A percentile compares a stretch with the other conserved stretches of the same genome.
phyloP scores from a whole-genome alignment of 2,888 invertebrate species.

The Drepana falcataria region DNA sequence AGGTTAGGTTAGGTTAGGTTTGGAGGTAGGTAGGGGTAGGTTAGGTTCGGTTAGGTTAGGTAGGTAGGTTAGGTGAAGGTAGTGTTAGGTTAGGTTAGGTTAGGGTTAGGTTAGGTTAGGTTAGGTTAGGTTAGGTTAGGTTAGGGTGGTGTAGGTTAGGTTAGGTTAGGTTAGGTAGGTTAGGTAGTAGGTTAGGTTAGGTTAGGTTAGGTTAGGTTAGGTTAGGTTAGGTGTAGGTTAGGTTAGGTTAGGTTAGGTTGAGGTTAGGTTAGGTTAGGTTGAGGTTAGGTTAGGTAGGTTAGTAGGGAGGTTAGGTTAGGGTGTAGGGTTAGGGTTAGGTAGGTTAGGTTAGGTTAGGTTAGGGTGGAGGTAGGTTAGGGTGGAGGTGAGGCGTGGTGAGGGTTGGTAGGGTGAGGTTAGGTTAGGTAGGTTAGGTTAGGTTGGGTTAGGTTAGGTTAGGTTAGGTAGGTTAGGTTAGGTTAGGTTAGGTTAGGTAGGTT shows the following conservation, averaged over 20 bases:
- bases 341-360: constrained; percentile 12
- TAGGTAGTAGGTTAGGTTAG: constrained; percentile 9
- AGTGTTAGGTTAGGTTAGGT: constrained; percentile 10
- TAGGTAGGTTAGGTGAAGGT: no score
- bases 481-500: constrained; percentile 14
- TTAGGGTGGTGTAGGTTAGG: constrained; percentile 8
- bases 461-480: constrained; percentile 14
- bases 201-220: constrained; percentile 4
- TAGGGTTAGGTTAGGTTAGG: constrained; percentile 8
- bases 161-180: constrained; percentile 9
- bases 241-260: constrained; percentile 8
- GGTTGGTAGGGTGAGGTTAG: not conserved
- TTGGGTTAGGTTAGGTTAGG: constrained; percentile 3
- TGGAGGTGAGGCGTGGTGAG: constrained; percentile 5
- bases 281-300: constrained; percentile 14
- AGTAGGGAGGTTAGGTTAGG: constrained; percentile 14
- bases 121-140: constrained; percentile 9
- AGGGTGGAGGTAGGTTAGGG: constrained; percentile 7
- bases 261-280: constrained; percentile 12
- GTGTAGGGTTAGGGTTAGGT: constrained; percentile 16
- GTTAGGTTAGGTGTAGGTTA: constrained; percentile 9
- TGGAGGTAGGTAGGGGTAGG: no score
- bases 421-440: not conserved
- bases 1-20: no score
- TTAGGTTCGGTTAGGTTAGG: no score